Percentiles rank a stretch among this genome's conserved stretches.
Evolutionary conservation across 2,113 vertebrate species (phyloP).

Genomic region (Alosa alosa): DNA sequence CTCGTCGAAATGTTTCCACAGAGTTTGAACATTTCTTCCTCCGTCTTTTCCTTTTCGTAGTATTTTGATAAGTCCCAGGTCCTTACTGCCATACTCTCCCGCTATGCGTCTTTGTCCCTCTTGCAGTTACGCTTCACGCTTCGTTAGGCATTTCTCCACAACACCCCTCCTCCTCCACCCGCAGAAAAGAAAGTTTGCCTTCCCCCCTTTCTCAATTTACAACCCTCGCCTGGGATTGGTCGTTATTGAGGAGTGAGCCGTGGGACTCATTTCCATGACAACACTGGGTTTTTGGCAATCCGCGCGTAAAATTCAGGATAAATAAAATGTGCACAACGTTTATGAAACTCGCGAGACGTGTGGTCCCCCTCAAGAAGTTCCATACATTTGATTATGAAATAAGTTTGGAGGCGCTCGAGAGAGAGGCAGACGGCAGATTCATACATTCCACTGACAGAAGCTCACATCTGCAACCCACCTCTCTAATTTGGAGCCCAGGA

Average conservation of each 20-base stretch:
- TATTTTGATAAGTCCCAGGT: not conserved
- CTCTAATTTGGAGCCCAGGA: conserved; percentile 46
- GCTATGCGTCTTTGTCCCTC: conserved; percentile 67
- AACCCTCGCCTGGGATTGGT: conserved; percentile 65
- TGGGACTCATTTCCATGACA: conserved; percentile 59
- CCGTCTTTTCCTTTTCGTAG: not conserved
- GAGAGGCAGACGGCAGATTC: conserved; percentile 30
- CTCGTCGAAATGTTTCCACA: conserved; percentile 4
- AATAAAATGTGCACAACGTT: conserved; percentile 59
- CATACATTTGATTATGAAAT: conserved; percentile 29
- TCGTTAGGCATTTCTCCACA: conserved; percentile 63
- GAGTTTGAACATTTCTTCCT: not conserved
- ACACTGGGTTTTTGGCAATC: conserved; percentile 45
- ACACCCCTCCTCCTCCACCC: conserved; percentile 61
- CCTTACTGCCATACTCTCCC: conserved; percentile 35
- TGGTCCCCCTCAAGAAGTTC: conserved; percentile 52
- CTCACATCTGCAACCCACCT: conserved; percentile 62
- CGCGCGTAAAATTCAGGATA: conserved; percentile 48
- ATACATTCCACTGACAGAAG: conserved; percentile 58
- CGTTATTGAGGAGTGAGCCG: conserved; percentile 53
- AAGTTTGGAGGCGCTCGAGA: not conserved
- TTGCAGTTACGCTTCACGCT: conserved; percentile 71
- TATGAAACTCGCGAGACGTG: conserved; percentile 58
- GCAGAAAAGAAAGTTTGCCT: conserved; percentile 59
- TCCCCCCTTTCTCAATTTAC: conserved; percentile 54